Evolutionary conservation across 2,113 vertebrate genomes (phyloP), one percentile per base, ranked within the genome.

Genomic region (Buteo buteo): DNA sequence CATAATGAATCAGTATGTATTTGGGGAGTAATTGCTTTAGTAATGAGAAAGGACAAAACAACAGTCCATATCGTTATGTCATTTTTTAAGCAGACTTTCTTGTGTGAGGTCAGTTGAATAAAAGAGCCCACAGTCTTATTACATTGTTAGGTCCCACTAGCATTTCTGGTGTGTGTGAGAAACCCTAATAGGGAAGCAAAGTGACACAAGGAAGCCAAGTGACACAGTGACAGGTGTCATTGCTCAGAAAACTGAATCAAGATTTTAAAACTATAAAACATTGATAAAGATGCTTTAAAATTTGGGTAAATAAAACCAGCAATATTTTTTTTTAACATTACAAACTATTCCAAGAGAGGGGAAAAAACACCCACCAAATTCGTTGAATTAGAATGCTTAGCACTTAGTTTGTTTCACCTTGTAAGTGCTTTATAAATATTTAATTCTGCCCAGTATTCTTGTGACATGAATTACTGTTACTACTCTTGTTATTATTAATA

Each of bases 1-100:
- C 86, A 65, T 59, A 95, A 95, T 93, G 55, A 62, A 93, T 62
- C 50, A 34, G 31, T 55, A n/a, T 34, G 34, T 76, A 74, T 89
- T 85, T 77, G 79, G 42, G 21, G 61, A 94, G 50, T 54, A 97
- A 97, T 82, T 77, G 66, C 50, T 91, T 93, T 44, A 45, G 40
- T 73, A 92, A 94, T 87, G 55, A 80, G 65, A 89, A 79, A 85
- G 49, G 57, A 87, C 70, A 94, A 93, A 95, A 93, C 72, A 96
- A 76, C 36, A 65, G 38, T 25, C 82, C 26, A 31, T 55, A 76
- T 47, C 18, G 58, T 73, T 79, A n/a, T 70, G 40, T 62, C 7
- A 6, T 8, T 44, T 86, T 94, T 93, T 62, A 81, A 89, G 28
- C 17, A 93, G 45, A 47, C 12, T 91, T 87, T 54, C 13, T 57